phyloP scores from a whole-genome alignment of 1,140 invertebrate species.

The Pseudomyrmex sp. region DNA sequence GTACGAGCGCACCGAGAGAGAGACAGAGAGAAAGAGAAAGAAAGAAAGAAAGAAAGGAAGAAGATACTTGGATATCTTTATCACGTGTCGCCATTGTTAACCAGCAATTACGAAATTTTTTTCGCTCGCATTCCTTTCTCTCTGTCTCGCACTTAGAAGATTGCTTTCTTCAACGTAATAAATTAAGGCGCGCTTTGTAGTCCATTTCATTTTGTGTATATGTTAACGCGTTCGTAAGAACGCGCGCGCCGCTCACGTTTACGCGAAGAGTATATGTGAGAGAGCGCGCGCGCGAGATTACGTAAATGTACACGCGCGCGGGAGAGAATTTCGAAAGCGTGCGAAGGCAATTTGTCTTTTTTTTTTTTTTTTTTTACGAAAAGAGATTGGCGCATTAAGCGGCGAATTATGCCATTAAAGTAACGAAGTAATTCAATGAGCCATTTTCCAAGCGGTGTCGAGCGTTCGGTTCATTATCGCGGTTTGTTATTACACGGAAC shows the following conservation, averaged over 20 bases:
- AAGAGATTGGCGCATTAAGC: not conserved
- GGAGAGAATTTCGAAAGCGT: not conserved
- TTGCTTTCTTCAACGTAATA: slow-evolving; percentile 16
- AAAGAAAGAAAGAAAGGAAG: not conserved
- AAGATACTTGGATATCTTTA: slow-evolving; percentile 17
- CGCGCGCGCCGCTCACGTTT: not conserved
- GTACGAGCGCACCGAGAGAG: slow-evolving; percentile 5
- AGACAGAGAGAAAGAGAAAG: slow-evolving; percentile 10
- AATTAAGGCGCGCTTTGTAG: slow-evolving; percentile 19
- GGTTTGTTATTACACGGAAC: slow-evolving; percentile 24
- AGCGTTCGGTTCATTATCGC: slow-evolving; percentile 19
- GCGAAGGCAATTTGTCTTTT: not conserved
- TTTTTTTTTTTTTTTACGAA: not conserved
- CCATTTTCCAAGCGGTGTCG: not conserved
- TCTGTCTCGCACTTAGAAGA: slow-evolving; percentile 16
- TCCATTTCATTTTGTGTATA: slow-evolving; percentile 31
- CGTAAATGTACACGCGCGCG: not conserved
- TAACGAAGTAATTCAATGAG: slow-evolving; percentile 30
- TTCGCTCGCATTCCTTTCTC: not conserved
- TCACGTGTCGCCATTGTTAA: slow-evolving; percentile 31
- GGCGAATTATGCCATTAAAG: slow-evolving; percentile 2
- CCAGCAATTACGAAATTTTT: slow-evolving; percentile 13
- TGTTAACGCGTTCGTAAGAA: not conserved
- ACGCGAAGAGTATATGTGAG: not conserved
- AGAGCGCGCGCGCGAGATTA: not conserved